Evolutionary conservation across 1,140 invertebrate species (phyloP).

Genomic region (Leptonema lineaticorne): DNA sequence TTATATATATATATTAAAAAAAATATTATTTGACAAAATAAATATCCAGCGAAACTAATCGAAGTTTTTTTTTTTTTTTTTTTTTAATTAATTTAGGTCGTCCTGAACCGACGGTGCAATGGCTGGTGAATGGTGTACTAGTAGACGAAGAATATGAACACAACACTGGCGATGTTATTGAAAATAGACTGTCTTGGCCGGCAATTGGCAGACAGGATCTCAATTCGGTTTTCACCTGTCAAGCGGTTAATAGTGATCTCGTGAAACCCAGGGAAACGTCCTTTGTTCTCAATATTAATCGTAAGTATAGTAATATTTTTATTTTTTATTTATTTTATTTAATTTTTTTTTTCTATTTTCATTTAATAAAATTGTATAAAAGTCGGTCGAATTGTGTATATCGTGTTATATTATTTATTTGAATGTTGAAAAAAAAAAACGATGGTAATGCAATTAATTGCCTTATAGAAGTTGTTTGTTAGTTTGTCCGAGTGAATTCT

Average conservation of each 20-base stretch:
- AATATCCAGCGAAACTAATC: too few relatives aligned
- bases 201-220: slow-evolving; percentile 74
- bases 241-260: slow-evolving; percentile 79
- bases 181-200: slow-evolving; percentile 76
- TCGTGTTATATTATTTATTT: too few relatives aligned
- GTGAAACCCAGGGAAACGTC: slow-evolving; percentile 73
- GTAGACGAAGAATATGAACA: slow-evolving; percentile 80
- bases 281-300: slow-evolving; percentile 75
- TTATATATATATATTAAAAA: too few relatives aligned
- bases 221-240: slow-evolving; percentile 80
- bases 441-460: too few relatives aligned
- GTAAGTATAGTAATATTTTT: slow-evolving; percentile 68
- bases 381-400: too few relatives aligned
- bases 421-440: too few relatives aligned
- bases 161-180: slow-evolving; percentile 80
- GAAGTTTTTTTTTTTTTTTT: not conserved
- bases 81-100: slow-evolving; percentile 52
- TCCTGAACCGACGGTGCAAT: slow-evolving; percentile 65
- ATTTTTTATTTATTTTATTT: too few relatives aligned
- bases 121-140: slow-evolving; percentile 73
- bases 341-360: too few relatives aligned
- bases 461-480: too few relatives aligned
- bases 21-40: too few relatives aligned
- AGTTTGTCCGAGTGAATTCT: too few relatives aligned
- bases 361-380: too few relatives aligned